phyloP scores from a whole-genome alignment of 2,797 vertebrate genomes.

The Pterois miles region DNA sequence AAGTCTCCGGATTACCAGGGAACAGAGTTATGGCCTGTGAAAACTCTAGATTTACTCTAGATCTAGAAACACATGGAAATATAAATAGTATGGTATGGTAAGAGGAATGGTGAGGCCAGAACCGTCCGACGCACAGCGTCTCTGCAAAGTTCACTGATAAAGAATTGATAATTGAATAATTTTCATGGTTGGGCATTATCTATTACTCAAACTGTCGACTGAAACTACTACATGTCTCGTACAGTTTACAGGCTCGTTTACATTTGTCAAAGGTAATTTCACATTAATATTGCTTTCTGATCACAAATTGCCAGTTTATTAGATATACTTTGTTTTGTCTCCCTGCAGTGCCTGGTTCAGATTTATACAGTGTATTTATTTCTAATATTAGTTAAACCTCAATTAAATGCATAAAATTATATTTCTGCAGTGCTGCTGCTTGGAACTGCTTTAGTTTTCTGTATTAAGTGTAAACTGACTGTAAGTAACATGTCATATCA shows the following conservation, averaged over 20 bases:
- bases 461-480: no score
- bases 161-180: no score
- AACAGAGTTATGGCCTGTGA: no score
- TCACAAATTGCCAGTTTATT: background rate
- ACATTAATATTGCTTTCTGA: background rate
- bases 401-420: background rate
- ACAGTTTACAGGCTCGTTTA: background rate
- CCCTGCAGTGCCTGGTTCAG: background rate
- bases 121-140: no score
- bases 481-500: no score
- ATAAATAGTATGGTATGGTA: no score
- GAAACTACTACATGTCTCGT: background rate
- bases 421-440: background rate
- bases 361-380: background rate
- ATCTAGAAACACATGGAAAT: no score
- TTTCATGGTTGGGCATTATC: no score
- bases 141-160: no score
- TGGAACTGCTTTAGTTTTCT: background rate
- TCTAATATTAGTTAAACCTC: background rate
- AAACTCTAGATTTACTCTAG: no score
- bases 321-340: background rate
- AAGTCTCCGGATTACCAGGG: no score
- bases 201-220: background rate
- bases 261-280: background rate
- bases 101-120: no score